Percentiles rank a stretch among this genome's conserved stretches.
Evolutionary conservation across 2,888 invertebrate species (phyloP).

Genomic region (Galerucella pusilla): DNA sequence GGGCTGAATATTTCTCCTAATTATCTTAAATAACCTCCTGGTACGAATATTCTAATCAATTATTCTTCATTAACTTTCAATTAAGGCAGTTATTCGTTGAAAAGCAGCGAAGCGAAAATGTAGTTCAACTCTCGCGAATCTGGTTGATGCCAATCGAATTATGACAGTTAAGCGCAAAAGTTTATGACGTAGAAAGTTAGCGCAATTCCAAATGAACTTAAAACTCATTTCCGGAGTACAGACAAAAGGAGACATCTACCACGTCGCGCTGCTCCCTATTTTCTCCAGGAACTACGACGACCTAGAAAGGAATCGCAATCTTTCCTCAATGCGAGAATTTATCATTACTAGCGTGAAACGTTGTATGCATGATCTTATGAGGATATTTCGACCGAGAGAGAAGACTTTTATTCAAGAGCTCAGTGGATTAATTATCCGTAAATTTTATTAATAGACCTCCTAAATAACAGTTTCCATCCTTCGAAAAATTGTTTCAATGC

Average conservation of each 20-base stretch:
- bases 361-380: neutral
- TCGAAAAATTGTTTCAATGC: too few species aligned
- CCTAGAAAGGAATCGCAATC: neutral
- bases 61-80: neutral
- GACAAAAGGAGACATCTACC: slow-evolving; percentile 14
- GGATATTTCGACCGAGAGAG: neutral
- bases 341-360: neutral
- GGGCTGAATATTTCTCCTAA: too few species aligned
- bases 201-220: slow-evolving; percentile 23
- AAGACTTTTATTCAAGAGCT: neutral
- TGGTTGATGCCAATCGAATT: slow-evolving; percentile 18
- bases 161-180: slow-evolving; percentile 22
- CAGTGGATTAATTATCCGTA: too few species aligned
- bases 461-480: too few species aligned
- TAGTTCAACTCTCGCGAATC: slow-evolving; percentile 9
- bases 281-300: slow-evolving; percentile 5
- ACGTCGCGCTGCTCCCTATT: neutral
- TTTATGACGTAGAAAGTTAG: slow-evolving; percentile 16
- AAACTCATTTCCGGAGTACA: slow-evolving; percentile 16
- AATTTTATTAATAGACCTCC: too few species aligned
- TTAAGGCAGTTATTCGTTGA: neutral
- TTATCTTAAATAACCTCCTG: neutral
- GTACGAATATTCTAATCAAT: neutral
- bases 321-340: neutral
- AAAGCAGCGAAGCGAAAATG: slow-evolving; percentile 14